Evolutionary conservation across 2,113 vertebrate genomes (phyloP).

Genomic region (Sinocyclocheilus maitianheensis): DNA sequence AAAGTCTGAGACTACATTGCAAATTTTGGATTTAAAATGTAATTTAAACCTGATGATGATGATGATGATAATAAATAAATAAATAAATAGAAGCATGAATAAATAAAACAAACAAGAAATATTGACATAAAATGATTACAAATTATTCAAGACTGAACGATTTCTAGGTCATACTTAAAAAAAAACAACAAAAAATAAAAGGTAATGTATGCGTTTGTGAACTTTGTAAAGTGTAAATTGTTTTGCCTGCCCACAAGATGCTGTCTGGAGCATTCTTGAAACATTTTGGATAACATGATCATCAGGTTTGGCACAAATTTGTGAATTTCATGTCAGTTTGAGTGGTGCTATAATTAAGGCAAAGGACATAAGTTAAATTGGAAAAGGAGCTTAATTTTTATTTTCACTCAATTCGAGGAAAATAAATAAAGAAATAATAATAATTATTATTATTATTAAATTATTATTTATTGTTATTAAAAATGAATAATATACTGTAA

Average conservation of each 20-base stretch:
- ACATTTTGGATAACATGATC: neutral
- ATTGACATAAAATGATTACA: neutral
- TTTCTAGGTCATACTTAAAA: too few species aligned
- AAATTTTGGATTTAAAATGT: neutral
- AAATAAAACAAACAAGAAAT: too few species aligned
- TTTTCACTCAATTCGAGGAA: neutral
- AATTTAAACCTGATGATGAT: neutral
- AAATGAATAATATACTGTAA: too few species aligned
- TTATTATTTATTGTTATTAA: too few species aligned
- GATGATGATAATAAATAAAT: too few species aligned
- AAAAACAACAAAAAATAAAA: too few species aligned
- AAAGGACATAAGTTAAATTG: neutral
- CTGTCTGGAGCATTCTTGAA: neutral
- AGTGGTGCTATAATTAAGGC: neutral
- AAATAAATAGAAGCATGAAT: too few species aligned
- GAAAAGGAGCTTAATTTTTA: too few species aligned
- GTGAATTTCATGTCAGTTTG: neutral
- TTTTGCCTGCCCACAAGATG: neutral
- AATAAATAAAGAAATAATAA: neutral
- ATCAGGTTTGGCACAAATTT: neutral
- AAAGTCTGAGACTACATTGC: neutral
- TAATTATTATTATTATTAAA: too few species aligned
- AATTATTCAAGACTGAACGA: neutral
- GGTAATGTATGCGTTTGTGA: too few species aligned
- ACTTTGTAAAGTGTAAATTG: too few species aligned